phyloP scores from a whole-genome alignment of 1,140 invertebrate genomes.

The Sarcophaga bullata region DNA sequence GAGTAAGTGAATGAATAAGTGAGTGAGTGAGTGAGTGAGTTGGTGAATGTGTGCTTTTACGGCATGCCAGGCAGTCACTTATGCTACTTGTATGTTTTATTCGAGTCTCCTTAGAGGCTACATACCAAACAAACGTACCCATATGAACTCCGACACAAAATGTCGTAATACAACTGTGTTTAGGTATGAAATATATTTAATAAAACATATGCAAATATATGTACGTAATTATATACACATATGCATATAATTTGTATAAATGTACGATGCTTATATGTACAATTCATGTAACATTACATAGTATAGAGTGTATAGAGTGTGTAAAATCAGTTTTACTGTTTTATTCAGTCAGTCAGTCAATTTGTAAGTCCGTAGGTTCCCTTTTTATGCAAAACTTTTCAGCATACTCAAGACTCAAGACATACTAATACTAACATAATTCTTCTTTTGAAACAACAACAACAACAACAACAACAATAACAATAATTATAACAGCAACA shows the following conservation, averaged over 20 bases:
- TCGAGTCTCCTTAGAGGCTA: neutral
- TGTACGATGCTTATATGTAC: too few relatives aligned
- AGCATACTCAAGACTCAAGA: slow-evolving; percentile 35
- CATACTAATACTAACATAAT: slow-evolving; percentile 10
- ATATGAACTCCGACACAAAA: too few relatives aligned
- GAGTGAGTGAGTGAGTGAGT: neutral
- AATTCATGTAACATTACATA: neutral
- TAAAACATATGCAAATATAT: neutral
- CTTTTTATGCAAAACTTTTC: slow-evolving; percentile 35
- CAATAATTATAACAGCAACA: neutral
- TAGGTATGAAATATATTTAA: neutral
- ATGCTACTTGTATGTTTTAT: slow-evolving; percentile 22
- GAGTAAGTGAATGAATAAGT: too few relatives aligned
- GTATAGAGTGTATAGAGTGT: neutral
- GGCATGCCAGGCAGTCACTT: slow-evolving; percentile 31
- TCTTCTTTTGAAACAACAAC: slow-evolving; percentile 6
- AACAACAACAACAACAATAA: neutral
- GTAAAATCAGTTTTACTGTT: neutral
- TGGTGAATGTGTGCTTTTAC: neutral
- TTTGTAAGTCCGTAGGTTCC: neutral
- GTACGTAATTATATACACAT: neutral
- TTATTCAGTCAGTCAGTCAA: slow-evolving; percentile 28
- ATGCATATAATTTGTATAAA: neutral
- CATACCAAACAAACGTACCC: too few relatives aligned
- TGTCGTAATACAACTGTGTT: too few relatives aligned